Evolutionary conservation across 2,888 invertebrate genomes (phyloP), one percentile per base, ranked within the genome.

Genomic region (Drosophila neotestacea): DNA sequence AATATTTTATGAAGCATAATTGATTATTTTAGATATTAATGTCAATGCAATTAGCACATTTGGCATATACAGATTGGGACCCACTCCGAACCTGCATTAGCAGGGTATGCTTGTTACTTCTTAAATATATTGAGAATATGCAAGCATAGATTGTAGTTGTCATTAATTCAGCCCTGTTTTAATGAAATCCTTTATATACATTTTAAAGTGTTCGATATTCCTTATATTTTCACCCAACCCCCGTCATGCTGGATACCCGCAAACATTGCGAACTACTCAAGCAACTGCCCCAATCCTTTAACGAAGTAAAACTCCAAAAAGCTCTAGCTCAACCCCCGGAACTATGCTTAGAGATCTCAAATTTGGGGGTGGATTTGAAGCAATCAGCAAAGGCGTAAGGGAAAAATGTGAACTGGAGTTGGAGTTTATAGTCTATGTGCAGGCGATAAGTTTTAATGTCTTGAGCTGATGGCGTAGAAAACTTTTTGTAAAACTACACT

Each of bases 401-500:
- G 58, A 41, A 44, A 32, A 46, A 38, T 56, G n/a, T 55, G 66
- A 30, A 61, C 46, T 47, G 47, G 48, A 62, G 62, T 42, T 42
- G 44, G 59, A 30, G 46, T 47, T 47, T 13, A 9, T 32, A 38
- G 46, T 46, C 39, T 68, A 59, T 64, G 63, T 67, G 75, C 80
- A 69, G 86, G 83, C 88, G 86, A 85, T 89, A 86, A 88, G 89
- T 88, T 86, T 86, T 89, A 82, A 89, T 86, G 86, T 86, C 86
- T 86, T 86, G 84, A 88, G 85, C 88, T 88, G 89, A 86, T 86
- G 88, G 86, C 85, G 85, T 87, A 88, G 89, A 82, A 86, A 85
- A 88, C 68, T 87, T 79, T 69, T 70, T 80, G 44, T 67, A 83
- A 76, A 81, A 32, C 6, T 2, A 32, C 76, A 68, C 10, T 61